Conservation (phyloP, 2,888 invertebrate species). For the Caenorhabditis sulstoni region DNA sequence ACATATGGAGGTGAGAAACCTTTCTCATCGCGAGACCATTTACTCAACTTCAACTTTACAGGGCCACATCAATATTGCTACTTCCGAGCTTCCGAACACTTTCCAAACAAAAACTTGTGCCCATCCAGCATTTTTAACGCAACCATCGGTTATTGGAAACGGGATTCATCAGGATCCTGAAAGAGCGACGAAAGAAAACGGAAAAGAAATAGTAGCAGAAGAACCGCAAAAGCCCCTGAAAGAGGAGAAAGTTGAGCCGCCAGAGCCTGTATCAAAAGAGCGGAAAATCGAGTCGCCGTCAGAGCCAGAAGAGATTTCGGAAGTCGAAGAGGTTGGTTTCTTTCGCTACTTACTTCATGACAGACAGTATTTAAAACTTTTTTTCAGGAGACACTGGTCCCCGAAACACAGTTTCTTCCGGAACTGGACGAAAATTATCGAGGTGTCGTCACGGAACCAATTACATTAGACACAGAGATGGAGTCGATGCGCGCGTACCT, state of each 20-base stretch:
- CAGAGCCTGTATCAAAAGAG: background rate
- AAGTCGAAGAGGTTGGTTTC: conserved; percentile 31
- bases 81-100: conserved; percentile 33
- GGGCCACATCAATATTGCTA: conserved; percentile 40
- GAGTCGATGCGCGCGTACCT: conserved; percentile 46
- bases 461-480: conserved; percentile 37
- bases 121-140: too few species aligned
- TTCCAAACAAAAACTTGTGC: conserved; percentile 26
- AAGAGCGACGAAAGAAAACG: too few species aligned
- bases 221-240: background rate
- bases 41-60: conserved; percentile 11
- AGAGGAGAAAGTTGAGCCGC: too few species aligned
- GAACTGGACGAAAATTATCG: conserved; percentile 16
- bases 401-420: conserved; percentile 42
- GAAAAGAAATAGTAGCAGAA: too few species aligned
- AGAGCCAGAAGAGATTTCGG: conserved; percentile 25
- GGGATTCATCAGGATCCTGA: too few species aligned
- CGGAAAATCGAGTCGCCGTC: background rate
- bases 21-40: background rate
- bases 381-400: conserved; percentile 30
- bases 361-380: too few species aligned
- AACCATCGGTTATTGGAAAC: too few species aligned
- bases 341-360: too few species aligned
- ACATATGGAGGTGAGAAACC: conserved; percentile 35
- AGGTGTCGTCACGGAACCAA: background rate